phyloP scores from a whole-genome alignment of 2,113 vertebrate species.

The Trochalopteron elliotii region DNA sequence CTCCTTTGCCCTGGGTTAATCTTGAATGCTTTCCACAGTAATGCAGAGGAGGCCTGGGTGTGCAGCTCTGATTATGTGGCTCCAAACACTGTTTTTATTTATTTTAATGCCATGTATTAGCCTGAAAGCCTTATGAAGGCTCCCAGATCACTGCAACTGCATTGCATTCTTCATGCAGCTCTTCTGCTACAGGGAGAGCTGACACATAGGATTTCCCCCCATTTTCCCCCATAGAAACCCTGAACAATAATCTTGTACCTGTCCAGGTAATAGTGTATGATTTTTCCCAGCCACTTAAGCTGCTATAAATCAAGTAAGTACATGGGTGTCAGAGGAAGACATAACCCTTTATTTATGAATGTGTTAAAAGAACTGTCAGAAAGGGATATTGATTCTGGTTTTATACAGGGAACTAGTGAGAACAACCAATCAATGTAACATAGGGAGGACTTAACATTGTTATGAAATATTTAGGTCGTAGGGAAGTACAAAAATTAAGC shows the following conservation, averaged over 20 bases:
- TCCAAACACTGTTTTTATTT: neutral
- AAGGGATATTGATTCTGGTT: slow-evolving; percentile 9
- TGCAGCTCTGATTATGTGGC: neutral
- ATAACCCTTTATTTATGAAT: slow-evolving; percentile 2
- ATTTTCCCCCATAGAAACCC: neutral
- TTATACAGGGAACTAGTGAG: neutral
- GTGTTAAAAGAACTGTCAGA: neutral
- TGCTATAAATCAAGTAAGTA: neutral
- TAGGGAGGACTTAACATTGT: neutral
- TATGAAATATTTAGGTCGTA: neutral
- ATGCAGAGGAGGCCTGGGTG: neutral
- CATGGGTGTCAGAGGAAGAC: neutral
- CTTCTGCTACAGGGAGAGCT: neutral
- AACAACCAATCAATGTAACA: neutral
- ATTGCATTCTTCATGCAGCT: neutral
- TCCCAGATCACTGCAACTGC: neutral
- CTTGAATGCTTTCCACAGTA: neutral
- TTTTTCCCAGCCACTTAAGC: neutral
- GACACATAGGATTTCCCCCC: neutral
- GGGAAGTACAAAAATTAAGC: neutral
- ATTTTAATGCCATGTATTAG: neutral
- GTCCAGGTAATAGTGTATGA: neutral
- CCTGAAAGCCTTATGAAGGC: neutral
- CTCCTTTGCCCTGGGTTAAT: neutral
- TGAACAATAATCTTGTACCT: neutral